These are phyloP conservation scores for Drosophila maculinotata DNA, from an alignment of 2,888 invertebrate genomes.

Conservation along the genomic window DNA sequence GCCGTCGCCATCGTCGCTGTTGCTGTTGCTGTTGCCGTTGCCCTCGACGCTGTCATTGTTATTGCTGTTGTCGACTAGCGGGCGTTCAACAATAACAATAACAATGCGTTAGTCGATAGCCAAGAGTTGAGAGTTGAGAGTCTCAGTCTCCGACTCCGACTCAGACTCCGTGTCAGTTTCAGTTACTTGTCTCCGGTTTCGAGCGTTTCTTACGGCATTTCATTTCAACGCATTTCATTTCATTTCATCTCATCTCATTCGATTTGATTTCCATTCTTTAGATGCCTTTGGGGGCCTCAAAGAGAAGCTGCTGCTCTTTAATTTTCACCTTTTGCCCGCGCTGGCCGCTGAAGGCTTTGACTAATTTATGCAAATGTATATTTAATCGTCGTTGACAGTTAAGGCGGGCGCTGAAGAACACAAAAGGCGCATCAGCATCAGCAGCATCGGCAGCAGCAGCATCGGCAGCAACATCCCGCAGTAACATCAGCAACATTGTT, in stretches of 20 bases:
- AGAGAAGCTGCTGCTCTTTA: slow-evolving; percentile 62
- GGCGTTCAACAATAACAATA: slow-evolving; percentile 61
- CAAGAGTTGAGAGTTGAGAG: slow-evolving; percentile 28
- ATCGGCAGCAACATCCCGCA: slow-evolving; percentile 30
- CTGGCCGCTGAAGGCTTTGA: slow-evolving; percentile 56
- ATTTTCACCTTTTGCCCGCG: slow-evolving; percentile 69
- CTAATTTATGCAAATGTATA: slow-evolving; percentile 82
- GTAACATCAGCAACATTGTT: slow-evolving; percentile 36
- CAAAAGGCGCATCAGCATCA: slow-evolving; percentile 42
- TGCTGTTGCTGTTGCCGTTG: slow-evolving; percentile 28
- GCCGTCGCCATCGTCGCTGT: slow-evolving; percentile 17
- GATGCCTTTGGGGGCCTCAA: slow-evolving; percentile 40
- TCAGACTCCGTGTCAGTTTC: slow-evolving; percentile 25
- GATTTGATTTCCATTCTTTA: slow-evolving; percentile 67
- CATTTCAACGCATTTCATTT: slow-evolving; percentile 63
- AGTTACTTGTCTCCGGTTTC: slow-evolving; percentile 44
- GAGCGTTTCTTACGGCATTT: slow-evolving; percentile 64
- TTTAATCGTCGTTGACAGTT: slow-evolving; percentile 83
- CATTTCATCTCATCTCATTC: slow-evolving; percentile 54
- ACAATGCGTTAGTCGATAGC: slow-evolving; percentile 51
- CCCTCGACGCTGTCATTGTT: too few relatives aligned
- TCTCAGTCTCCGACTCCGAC: slow-evolving; percentile 3
- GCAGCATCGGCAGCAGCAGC: slow-evolving; percentile 21
- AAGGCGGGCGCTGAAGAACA: slow-evolving; percentile 64
- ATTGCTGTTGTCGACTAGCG: slow-evolving; percentile 45